phyloP scores from a whole-genome alignment of 2,113 vertebrate genomes.

The Callospermophilus lateralis region DNA sequence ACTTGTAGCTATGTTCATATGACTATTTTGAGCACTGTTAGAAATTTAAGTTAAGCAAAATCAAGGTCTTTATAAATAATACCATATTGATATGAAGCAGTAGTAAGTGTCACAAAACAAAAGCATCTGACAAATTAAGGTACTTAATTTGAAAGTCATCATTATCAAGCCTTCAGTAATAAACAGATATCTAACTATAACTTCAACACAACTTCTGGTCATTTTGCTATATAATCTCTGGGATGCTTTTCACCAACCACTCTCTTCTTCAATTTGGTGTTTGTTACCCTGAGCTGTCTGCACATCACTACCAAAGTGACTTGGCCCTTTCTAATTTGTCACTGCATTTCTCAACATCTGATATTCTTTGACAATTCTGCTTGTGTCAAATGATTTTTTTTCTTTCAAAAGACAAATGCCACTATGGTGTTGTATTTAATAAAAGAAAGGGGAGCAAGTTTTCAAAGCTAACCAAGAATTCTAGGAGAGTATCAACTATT shows the following conservation, averaged over 20 bases:
- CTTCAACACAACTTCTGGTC: background rate
- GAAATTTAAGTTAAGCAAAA: background rate
- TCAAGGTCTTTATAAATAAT: background rate
- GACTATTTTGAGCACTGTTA: background rate
- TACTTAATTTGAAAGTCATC: background rate
- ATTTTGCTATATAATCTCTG: background rate
- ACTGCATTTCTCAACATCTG: constrained; percentile 44
- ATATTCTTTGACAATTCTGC: constrained; percentile 10
- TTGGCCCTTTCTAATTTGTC: background rate
- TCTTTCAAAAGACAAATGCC: constrained; percentile 64
- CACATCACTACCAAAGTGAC: constrained; percentile 23
- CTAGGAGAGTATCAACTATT: constrained; percentile 55
- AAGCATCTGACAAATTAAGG: background rate
- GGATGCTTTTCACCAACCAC: background rate
- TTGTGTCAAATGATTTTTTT: background rate
- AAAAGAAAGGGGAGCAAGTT: background rate
- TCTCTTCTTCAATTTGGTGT: background rate
- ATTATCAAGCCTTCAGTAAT: background rate
- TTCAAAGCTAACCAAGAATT: constrained; percentile 62
- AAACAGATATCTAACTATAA: background rate
- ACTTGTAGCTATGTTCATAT: background rate
- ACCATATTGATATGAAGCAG: background rate
- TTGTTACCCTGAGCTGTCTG: background rate
- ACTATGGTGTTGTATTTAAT: background rate
- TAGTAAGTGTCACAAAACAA: background rate